Evolutionary conservation across 2,113 vertebrate genomes (phyloP).

Genomic region (Lucifuga dentata): DNA sequence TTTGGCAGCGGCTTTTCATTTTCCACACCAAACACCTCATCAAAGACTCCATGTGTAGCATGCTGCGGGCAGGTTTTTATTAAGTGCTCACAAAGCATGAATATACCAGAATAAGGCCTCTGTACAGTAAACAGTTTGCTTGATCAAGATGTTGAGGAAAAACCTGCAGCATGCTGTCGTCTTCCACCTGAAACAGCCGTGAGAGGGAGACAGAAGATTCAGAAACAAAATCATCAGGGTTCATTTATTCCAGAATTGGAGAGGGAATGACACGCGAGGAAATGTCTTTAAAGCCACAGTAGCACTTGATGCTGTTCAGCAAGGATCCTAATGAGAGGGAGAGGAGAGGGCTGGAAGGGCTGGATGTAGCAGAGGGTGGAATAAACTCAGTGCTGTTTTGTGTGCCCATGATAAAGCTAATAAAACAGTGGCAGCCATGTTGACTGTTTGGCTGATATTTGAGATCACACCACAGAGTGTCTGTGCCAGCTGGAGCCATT

Average conservation of each 20-base stretch:
- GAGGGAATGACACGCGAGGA: conserved; percentile 61
- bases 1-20: conserved; percentile 35
- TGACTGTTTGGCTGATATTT: no score
- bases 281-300: conserved; percentile 24
- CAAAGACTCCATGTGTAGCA: background rate
- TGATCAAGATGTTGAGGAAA: background rate
- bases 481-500: no score
- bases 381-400: background rate
- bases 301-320: conserved; percentile 31
- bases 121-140: background rate
- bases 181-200: background rate
- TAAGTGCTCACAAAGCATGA: conserved; percentile 32
- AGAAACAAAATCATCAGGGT: background rate
- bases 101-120: conserved; percentile 13
- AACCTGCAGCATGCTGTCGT: background rate
- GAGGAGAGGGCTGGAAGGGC: background rate
- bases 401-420: background rate
- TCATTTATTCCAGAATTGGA: conserved; percentile 36
- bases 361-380: background rate
- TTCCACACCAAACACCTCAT: background rate
- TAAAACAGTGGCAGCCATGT: background rate
- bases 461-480: no score
- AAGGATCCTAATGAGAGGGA: background rate
- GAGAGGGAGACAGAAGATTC: conserved; percentile 1
- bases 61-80: background rate